Evolutionary conservation across 2,888 invertebrate species (phyloP), one percentile per base, ranked within the genome.

Genomic region (Drosophila colorata): DNA sequence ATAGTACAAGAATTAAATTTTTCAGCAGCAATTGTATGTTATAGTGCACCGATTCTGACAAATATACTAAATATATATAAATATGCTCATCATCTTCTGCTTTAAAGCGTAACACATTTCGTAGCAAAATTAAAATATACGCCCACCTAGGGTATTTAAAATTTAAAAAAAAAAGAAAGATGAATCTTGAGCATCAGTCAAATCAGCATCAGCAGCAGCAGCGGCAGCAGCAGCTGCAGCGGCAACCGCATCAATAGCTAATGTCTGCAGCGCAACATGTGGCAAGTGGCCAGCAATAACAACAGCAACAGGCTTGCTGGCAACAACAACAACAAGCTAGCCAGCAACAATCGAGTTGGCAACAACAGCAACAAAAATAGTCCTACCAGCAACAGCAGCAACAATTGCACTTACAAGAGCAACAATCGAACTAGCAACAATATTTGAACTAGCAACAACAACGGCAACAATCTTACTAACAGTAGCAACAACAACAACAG

Each of bases 261-360:
- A 51, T 37, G 44, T 13, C 52, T 46, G 67, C 40, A 9, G 56
- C 43, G 61, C 38, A 57, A 74, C 33, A 23, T 28, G n/a, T n/a
- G n/a, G n/a, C n/a, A n/a, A n/a, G n/a, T n/a, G n/a, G n/a, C n/a
- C 41, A 61, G 14, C 38, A 28, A 9, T 38, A 41, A 8, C 41
- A 38, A 20, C 4, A 9, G 1, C 16, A 38, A 9, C 16, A 33
- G 38, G 11, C 33, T 4, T 4, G 11, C 4, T 33, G 33, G 28
- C 56, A 43, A 44, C 44, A 31, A 35, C 40, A 57, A 53, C 43
- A 63, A 41, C 20, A 4, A 7, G 4, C n/a, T n/a, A n/a, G n/a
- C n/a, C n/a, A n/a, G 1, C n/a, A 35, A 7, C n/a, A 31, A 35
- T 28, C 25, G 7, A 7, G 2, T 7, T 7, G 5, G 25, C 51